These are phyloP conservation scores for Drosophila tristis DNA, from an alignment of 1,140 invertebrate genomes.

Conservation along the genomic window DNA sequence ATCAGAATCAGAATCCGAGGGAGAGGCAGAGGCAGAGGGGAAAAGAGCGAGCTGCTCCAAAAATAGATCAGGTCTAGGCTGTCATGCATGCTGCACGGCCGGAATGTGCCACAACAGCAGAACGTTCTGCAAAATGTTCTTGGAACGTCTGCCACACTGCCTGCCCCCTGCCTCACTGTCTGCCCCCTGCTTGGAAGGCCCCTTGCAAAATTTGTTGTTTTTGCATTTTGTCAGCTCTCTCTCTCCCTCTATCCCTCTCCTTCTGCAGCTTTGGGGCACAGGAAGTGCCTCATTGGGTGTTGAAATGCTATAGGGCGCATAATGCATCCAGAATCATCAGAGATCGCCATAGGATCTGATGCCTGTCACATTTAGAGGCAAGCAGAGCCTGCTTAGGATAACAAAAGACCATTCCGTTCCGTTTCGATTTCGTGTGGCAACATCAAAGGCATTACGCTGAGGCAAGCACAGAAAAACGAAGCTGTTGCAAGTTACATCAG, in stretches of 20 bases:
- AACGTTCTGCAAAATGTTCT: conserved; percentile 36
- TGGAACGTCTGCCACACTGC: conserved; percentile 32
- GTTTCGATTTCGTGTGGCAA: conserved; percentile 53
- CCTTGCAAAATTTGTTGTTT: conserved; percentile 59
- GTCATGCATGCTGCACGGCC: conserved; percentile 77
- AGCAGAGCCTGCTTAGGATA: conserved; percentile 50
- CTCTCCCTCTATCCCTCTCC: conserved; percentile 17
- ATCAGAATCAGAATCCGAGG: neutral
- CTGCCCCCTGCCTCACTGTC: neutral
- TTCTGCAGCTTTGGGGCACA: conserved; percentile 36
- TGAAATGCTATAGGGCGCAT: conserved; percentile 65
- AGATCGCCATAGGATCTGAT: conserved; percentile 1
- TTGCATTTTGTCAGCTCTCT: conserved; percentile 46
- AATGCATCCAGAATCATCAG: conserved; percentile 20
- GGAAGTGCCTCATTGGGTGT: conserved; percentile 70
- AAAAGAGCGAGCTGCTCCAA: conserved; percentile 26
- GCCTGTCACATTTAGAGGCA: conserved; percentile 48
- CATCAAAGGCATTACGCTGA: conserved; percentile 53
- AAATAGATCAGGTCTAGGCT: conserved; percentile 83
- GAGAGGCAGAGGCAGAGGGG: neutral
- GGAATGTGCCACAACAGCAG: conserved; percentile 62
- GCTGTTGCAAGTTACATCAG: conserved; percentile 39
- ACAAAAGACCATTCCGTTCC: conserved; percentile 41
- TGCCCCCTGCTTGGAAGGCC: neutral
- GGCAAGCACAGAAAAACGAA: conserved; percentile 27